phyloP scores from a whole-genome alignment of 2,888 invertebrate genomes.

The Linnaemya vulpina region DNA sequence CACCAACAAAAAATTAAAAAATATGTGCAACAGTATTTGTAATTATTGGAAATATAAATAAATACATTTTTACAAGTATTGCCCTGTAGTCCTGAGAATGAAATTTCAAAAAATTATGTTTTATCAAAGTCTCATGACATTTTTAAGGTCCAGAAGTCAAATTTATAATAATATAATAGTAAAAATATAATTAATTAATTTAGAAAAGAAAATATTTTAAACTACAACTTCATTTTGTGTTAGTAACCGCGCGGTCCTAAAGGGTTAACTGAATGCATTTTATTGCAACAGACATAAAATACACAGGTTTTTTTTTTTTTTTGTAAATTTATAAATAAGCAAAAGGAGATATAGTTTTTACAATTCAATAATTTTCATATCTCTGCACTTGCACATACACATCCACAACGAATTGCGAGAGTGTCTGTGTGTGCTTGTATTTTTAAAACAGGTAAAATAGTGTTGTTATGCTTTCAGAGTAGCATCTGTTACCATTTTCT shows the following conservation, averaged over 20 bases:
- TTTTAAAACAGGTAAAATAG: background rate
- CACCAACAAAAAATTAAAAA: background rate
- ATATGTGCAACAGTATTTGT: slow-evolving; percentile 1
- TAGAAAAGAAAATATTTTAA: background rate
- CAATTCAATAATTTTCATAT: background rate
- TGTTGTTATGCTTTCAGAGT: background rate
- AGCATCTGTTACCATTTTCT: background rate
- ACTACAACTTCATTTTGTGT: too few relatives aligned
- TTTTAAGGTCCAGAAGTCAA: too few relatives aligned
- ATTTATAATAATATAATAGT: too few relatives aligned
- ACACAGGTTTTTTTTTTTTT: too few relatives aligned
- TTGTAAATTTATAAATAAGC: background rate
- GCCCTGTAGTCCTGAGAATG: slow-evolving; percentile 3
- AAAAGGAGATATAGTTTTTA: background rate
- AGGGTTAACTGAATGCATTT: background rate
- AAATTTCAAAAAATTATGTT: too few relatives aligned
- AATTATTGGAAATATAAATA: background rate
- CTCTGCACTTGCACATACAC: background rate
- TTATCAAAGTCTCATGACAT: too few relatives aligned
- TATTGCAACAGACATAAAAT: background rate
- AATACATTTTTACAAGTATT: background rate
- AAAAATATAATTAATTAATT: too few relatives aligned
- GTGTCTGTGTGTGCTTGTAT: background rate
- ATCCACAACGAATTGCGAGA: background rate
- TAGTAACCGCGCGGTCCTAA: background rate